Base-by-base conservation (phyloP, 2,888 invertebrate species). In the Caprella mutica region DNA sequence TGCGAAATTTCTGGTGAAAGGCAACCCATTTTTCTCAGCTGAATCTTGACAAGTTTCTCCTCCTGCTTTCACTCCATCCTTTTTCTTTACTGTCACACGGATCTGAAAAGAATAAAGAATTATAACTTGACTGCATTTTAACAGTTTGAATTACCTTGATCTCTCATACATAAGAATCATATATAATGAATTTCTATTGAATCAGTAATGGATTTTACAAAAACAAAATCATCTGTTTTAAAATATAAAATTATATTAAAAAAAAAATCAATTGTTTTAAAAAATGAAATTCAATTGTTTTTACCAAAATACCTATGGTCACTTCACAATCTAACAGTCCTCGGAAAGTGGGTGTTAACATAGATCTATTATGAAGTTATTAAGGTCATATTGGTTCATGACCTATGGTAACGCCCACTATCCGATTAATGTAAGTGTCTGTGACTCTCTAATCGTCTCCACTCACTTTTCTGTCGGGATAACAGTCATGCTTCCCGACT, bases 171-270 rank as follows among this genome's bases (percentile, higher is more conserved):
- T 17, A 17, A 38, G n/a, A 38, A 17, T 17, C 19, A 38, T 38
- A 38, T 38, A 38, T 38, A 14, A 12, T 35, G 35, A 35, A 12
- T 35, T 12, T 12, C 12, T 12, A 12, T 12, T 35, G 12, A 35
- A 35, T 12, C 35, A 35, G 35, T 14, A 35, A 38, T 38, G 19
- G n/a, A 38, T 38, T 17, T 38, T 51, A 51, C 35, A 38, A 8
- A n/a, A 14, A 14, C 21, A n/a, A 19, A 19, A 35, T 19, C 35
- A 21, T 52, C 9, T 30, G 14, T 35, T 14, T 19, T 27, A 24
- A 50, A 48, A 39, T 55, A 50, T 55, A 50, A 48, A 39, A 48
- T 39, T 35, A 50, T 55, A 50, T 48, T 39, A 48, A 38, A 48
- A 50, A 38, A 50, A 26, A 50, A 29, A 50, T 38, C 40, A 51